These are phyloP conservation scores for Esperia sulphurella DNA, from an alignment of 2,888 invertebrate genomes.

Conservation along the genomic window DNA sequence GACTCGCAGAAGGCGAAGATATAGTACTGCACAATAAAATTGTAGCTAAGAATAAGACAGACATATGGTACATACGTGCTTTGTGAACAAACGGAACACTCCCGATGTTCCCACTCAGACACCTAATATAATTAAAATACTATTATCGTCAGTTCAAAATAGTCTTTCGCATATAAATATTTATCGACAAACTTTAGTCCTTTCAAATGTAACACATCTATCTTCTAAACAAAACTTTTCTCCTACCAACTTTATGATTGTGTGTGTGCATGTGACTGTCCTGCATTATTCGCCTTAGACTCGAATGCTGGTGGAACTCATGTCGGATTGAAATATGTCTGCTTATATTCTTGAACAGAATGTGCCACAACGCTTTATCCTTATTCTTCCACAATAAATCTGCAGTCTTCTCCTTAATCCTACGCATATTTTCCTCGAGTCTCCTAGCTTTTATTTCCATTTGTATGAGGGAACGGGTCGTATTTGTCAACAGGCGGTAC, in stretches of 20 bases:
- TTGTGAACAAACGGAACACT: conserved; percentile 30
- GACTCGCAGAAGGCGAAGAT: conserved; percentile 34
- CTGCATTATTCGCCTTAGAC: conserved; percentile 66
- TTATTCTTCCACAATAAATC: conserved; percentile 79
- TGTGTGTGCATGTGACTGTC: conserved; percentile 51
- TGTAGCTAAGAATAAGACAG: conserved; percentile 43
- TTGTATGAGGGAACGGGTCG: conserved; percentile 77
- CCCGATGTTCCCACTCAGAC: conserved; percentile 22
- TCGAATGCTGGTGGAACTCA: conserved; percentile 72
- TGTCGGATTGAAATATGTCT: conserved; percentile 73
- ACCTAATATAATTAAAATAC: conserved; percentile 32
- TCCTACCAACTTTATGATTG: conserved; percentile 38
- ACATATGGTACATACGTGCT: conserved; percentile 59
- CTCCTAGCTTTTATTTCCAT: conserved; percentile 79
- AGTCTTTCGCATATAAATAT: conserved; percentile 27
- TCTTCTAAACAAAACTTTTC: conserved; percentile 48
- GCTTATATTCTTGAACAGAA: conserved; percentile 76
- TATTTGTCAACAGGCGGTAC: conserved; percentile 76
- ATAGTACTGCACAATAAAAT: conserved; percentile 42
- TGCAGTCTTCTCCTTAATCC: conserved; percentile 77
- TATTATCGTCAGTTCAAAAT: conserved; percentile 52
- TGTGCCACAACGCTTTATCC: conserved; percentile 76
- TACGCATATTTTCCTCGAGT: conserved; percentile 78
- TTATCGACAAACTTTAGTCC: conserved; percentile 7
- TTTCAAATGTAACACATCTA: conserved; percentile 17